Evolutionary conservation across 2,888 invertebrate genomes (phyloP).

Genomic region (Stratiomys singularior): DNA sequence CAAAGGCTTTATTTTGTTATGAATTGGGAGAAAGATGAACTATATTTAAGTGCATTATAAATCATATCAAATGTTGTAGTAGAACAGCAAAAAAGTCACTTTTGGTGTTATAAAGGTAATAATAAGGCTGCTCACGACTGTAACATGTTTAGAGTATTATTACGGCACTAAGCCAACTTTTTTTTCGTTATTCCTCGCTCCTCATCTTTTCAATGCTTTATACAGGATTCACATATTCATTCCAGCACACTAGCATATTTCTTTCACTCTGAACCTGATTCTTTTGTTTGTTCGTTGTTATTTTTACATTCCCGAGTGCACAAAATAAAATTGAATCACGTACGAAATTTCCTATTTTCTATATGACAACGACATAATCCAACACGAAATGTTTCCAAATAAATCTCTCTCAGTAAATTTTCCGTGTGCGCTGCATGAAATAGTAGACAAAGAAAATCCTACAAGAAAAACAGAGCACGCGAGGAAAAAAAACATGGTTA

Average conservation of each 20-base stretch:
- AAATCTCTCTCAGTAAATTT: slow-evolving; percentile 47
- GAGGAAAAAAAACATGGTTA: not conserved
- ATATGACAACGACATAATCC: slow-evolving; percentile 50
- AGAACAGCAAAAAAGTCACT: slow-evolving; percentile 6
- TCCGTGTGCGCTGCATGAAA: slow-evolving; percentile 46
- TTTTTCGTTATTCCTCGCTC: not conserved
- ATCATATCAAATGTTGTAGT: not conserved
- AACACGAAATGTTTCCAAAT: slow-evolving; percentile 50
- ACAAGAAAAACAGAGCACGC: slow-evolving; percentile 8
- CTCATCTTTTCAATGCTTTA: not conserved
- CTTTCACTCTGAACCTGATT: not conserved
- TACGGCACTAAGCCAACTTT: slow-evolving; percentile 47
- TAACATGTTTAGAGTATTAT: slow-evolving; percentile 43
- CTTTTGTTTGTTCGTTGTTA: slow-evolving; percentile 34
- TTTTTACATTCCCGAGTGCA: slow-evolving; percentile 47
- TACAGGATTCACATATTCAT: not conserved
- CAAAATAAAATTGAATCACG: slow-evolving; percentile 51
- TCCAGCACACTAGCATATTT: not conserved
- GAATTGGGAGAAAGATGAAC: no score
- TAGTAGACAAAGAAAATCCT: slow-evolving; percentile 37
- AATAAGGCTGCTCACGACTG: slow-evolving; percentile 40
- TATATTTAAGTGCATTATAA: no score
- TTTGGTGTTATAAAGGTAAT: slow-evolving; percentile 27
- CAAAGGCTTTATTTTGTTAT: no score
- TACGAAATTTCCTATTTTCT: slow-evolving; percentile 50